phyloP scores from a whole-genome alignment of 1,140 invertebrate species.

The Oedothorax gibbosus region DNA sequence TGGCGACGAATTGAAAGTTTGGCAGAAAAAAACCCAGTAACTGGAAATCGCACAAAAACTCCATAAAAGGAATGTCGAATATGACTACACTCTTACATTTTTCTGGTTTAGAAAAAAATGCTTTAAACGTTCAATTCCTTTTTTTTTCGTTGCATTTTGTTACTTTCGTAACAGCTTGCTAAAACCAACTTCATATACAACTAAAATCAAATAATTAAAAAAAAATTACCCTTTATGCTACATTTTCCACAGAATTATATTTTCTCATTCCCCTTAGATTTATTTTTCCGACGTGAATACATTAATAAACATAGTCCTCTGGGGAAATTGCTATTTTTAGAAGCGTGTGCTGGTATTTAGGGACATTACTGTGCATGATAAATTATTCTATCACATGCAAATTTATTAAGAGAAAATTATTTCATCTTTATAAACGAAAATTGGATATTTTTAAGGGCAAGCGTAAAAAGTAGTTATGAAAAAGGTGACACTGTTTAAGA shows the following conservation, averaged over 20 bases:
- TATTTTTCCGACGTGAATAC: too few relatives aligned
- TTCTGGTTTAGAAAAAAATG: not conserved
- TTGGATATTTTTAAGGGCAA: too few relatives aligned
- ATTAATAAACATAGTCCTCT: too few relatives aligned
- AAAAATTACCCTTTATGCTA: conserved; percentile 13
- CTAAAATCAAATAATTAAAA: not conserved
- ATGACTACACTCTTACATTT: not conserved
- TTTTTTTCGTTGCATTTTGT: not conserved
- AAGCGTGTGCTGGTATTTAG: too few relatives aligned
- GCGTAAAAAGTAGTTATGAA: too few relatives aligned
- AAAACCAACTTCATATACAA: conserved; percentile 24
- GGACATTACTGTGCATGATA: too few relatives aligned
- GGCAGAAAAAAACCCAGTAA: not conserved
- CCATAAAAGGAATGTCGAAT: conserved; percentile 5
- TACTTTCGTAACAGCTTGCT: not conserved
- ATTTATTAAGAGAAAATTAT: too few relatives aligned
- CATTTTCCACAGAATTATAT: not conserved
- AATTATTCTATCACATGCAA: too few relatives aligned
- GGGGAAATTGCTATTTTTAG: too few relatives aligned
- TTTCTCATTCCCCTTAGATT: not conserved
- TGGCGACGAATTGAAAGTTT: not conserved
- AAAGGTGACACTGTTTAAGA: too few relatives aligned
- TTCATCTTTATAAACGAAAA: too few relatives aligned
- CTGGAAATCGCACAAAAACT: not conserved
- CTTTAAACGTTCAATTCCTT: not conserved